Evolutionary conservation across 2,888 invertebrate species (phyloP).

Genomic region (Antheraea assamensis): DNA sequence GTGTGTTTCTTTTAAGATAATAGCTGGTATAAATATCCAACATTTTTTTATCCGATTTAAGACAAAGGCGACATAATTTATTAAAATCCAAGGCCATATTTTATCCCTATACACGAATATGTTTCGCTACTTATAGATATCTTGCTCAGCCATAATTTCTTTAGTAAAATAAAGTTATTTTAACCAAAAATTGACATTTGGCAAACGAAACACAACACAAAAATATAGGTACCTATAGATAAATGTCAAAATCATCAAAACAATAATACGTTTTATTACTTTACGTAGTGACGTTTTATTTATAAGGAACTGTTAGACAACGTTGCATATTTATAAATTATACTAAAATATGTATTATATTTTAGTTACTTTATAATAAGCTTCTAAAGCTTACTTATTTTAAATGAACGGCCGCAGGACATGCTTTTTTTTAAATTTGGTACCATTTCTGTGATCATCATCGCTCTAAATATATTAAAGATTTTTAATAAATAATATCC

Average conservation of each 20-base stretch:
- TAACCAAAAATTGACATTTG: constrained; percentile 16
- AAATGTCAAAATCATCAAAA: constrained; percentile 11
- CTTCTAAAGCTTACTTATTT: no score
- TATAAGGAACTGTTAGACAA: neutral
- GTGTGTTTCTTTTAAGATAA: constrained; percentile 58
- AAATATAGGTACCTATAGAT: constrained; percentile 15
- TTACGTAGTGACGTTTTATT: constrained; percentile 16
- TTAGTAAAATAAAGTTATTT: constrained; percentile 6
- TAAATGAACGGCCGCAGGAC: no score
- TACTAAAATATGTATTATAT: no score
- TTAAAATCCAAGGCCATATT: constrained; percentile 52
- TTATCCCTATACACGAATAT: neutral
- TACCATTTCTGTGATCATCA: no score
- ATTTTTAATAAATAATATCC: no score
- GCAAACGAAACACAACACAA: constrained; percentile 21
- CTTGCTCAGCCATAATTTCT: neutral
- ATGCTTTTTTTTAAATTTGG: no score
- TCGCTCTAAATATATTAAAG: no score
- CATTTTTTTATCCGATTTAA: constrained; percentile 54
- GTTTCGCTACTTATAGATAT: neutral
- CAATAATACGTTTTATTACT: constrained; percentile 5
- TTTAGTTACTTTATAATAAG: no score
- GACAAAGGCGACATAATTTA: constrained; percentile 68
- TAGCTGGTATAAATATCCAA: constrained; percentile 67
- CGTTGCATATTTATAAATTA: no score